Evolutionary conservation across 2,797 vertebrate species (phyloP), one percentile per base, ranked within the genome.

Genomic region (Sphenodon punctatus): DNA sequence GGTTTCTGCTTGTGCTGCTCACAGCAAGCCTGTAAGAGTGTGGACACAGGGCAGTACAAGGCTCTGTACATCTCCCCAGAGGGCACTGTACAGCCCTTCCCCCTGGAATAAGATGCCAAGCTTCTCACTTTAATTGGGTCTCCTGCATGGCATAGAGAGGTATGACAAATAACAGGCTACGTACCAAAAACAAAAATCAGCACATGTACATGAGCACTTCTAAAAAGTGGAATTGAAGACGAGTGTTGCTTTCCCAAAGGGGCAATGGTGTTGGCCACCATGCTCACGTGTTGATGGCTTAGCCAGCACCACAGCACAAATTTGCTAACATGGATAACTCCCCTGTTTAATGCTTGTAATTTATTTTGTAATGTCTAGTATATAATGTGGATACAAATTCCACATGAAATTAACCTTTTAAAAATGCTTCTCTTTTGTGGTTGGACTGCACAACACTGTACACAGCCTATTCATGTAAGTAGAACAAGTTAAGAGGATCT

Each of bases 371-470:
- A n/a, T n/a, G n/a, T n/a, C n/a, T n/a, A n/a, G n/a, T n/a, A n/a
- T n/a, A n/a, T n/a, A n/a, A n/a, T n/a, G n/a, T n/a, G n/a, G n/a
- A n/a, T n/a, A n/a, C n/a, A 12, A 36, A n/a, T 34, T 71, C 42
- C 16, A 10, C 20, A 13, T 20, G 43, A 64, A 67, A 51, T 10
- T 17, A 34, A 63, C 36, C 19, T 73, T 16, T 36, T 67, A 19
- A 70, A 6, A 63, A 5, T 5, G n/a, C 16, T 56, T 79, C 45
- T 36, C 64, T 83, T 72, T 70, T 59, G 41, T 45, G 55, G 41
- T 67, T 71, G 63, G 81, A 78, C 53, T 51, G 10, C 22, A 86
- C 56, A 85, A 84, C 75, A 30, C 39, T 65, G 48, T 70, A 49
- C 25, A 64, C 87, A 82, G 20, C 17, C 23, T 15, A 34, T 63